A percentile compares a stretch with the other conserved stretches of the same genome.
phyloP scores from a whole-genome alignment of 2,113 vertebrate genomes.

The Centropus unirufus region DNA sequence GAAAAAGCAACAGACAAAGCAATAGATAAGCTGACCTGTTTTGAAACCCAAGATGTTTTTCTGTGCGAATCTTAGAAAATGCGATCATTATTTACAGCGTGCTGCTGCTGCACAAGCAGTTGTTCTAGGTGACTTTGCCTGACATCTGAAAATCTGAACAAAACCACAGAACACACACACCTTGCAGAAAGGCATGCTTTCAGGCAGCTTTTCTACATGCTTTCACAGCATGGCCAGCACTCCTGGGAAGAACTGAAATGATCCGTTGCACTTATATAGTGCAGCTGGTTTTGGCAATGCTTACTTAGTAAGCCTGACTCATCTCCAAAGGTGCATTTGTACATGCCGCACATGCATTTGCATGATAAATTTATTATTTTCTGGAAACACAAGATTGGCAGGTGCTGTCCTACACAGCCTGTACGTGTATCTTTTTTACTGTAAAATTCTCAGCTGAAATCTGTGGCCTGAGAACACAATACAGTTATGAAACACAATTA shows the following conservation, averaged over 20 bases:
- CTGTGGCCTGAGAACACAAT: background rate
- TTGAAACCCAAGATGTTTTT: background rate
- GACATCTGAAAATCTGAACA: background rate
- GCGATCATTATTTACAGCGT: fast-evolving
- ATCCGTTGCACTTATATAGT: background rate
- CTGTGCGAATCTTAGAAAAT: background rate
- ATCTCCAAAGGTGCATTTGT: slow-evolving; percentile 6
- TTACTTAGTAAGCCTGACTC: slow-evolving; percentile 11
- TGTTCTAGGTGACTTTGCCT: background rate
- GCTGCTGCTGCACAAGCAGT: background rate
- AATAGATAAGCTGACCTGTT: background rate
- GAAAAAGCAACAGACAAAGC: background rate
- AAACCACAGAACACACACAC: background rate
- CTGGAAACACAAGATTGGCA: slow-evolving; percentile 8
- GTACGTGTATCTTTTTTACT: background rate
- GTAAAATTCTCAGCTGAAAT: slow-evolving; percentile 10
- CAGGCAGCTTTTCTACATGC: background rate
- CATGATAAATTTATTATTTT: slow-evolving; percentile 27
- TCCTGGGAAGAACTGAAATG: background rate
- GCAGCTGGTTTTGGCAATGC: slow-evolving; percentile 22
- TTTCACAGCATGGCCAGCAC: background rate
- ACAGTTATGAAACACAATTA: background rate
- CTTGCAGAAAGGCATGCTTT: background rate
- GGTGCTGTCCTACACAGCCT: background rate
- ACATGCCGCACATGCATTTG: background rate